Evolutionary conservation across 2,797 vertebrate genomes (phyloP), one percentile per base, ranked within the genome.

Genomic region (Poecilia velifera): DNA sequence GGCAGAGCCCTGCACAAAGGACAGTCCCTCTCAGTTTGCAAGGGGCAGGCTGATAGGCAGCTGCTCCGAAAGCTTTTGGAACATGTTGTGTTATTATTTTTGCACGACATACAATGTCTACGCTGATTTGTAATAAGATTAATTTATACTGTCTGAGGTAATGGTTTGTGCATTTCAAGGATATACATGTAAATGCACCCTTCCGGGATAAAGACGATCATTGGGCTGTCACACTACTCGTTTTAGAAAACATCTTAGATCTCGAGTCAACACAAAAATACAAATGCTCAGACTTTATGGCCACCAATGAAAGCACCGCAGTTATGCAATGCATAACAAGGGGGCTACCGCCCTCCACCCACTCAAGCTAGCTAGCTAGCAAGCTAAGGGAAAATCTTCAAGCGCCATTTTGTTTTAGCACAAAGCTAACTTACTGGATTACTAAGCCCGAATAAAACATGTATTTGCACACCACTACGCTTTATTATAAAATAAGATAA

Each of bases 371-470:
- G 92, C 91, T 94, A 95, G 93, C 93, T 72, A 80, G 76, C 78
- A 64, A 82, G 94, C 94, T 94, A 94, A 84, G 59, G 66, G 80
- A 81, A 77, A 71, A 82, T 82, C 87, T 55, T 53, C 7, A 16
- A 71, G 83, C 94, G 94, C 94, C 94, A 95, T 95, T 91, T 95
- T 95, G 92, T 91, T 92, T 91, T 95, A 95, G 94, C 94, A 83
- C 77, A 73, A 76, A 5, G 94, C 94, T 95, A 95, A 92, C 34
- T 36, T 43, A 47, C 34, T 41, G 3, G 41, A 79, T 0, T 16
- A 14, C 25, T 70, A 34, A 79, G 77, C 20, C 76, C 2, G 13
- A 4, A 2, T 22, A 14, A 77, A 36, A 41, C 16, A 4, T 0
- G 0, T 34, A 1, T 3, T 3, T 9, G 0, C 34, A 0, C 4